Evolutionary conservation across 2,888 invertebrate genomes (phyloP).

Genomic region (Erebia palarica): DNA sequence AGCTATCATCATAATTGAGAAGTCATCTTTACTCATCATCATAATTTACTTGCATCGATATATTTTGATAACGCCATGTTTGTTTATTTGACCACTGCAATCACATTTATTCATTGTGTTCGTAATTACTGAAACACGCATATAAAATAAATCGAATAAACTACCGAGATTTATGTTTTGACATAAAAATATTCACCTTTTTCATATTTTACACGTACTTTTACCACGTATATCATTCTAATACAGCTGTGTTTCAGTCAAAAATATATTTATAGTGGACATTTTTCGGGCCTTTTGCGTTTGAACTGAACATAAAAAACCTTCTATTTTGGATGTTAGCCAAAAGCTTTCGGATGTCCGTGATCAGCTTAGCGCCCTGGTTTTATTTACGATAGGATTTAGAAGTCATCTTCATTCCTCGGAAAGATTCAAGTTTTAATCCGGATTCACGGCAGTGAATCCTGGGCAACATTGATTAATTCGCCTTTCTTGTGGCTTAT

Average conservation of each 20-base stretch:
- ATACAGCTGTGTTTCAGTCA: slow-evolving; percentile 26
- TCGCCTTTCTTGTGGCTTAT: slow-evolving; percentile 26
- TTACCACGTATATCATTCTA: slow-evolving; percentile 18
- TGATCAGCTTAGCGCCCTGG: slow-evolving; percentile 37
- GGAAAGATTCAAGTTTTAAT: slow-evolving; percentile 41
- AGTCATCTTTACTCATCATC: too few species aligned
- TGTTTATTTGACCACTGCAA: neutral
- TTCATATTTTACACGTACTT: slow-evolving; percentile 13
- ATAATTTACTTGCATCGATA: too few species aligned
- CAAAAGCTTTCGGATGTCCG: slow-evolving; percentile 37
- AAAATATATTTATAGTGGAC: slow-evolving; percentile 22
- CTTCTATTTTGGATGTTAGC: slow-evolving; percentile 30
- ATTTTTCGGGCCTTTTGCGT: slow-evolving; percentile 29
- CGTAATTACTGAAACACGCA: neutral
- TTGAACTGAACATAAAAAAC: slow-evolving; percentile 25
- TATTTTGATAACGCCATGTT: neutral
- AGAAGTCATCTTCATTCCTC: slow-evolving; percentile 37
- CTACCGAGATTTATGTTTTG: slow-evolving; percentile 12
- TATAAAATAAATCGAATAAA: slow-evolving; percentile 15
- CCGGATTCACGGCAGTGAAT: slow-evolving; percentile 30
- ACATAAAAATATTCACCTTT: slow-evolving; percentile 15
- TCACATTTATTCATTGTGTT: neutral
- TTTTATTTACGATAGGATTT: slow-evolving; percentile 41
- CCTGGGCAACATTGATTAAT: slow-evolving; percentile 36
- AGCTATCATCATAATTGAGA: too few species aligned